Percentiles rank a stretch among this genome's conserved stretches.
Evolutionary conservation across 2,797 vertebrate species (phyloP).

Genomic region (Lindbergichthys nudifrons): DNA sequence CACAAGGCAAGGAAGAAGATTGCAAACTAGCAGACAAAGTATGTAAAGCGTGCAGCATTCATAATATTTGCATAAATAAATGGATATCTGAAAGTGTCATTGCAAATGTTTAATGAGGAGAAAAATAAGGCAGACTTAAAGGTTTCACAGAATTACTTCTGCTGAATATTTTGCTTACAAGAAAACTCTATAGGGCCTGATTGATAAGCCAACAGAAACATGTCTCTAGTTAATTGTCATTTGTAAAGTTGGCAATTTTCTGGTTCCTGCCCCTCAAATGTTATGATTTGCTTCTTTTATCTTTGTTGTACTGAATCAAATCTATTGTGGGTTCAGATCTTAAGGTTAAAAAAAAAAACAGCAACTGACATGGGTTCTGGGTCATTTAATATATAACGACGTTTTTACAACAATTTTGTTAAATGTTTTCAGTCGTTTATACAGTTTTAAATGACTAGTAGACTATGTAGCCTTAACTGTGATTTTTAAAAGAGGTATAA

Average conservation of each 20-base stretch:
- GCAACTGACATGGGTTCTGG: neutral
- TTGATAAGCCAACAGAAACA: no score
- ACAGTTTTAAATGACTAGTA: neutral
- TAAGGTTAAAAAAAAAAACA: neutral
- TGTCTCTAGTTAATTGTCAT: neutral
- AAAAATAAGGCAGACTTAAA: neutral
- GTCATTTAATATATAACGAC: neutral
- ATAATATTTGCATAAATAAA: neutral
- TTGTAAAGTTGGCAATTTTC: neutral
- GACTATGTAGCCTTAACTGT: neutral
- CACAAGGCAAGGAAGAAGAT: neutral
- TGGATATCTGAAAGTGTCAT: neutral
- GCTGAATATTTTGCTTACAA: neutral
- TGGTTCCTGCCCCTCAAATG: neutral
- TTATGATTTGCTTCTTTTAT: neutral
- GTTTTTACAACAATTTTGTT: neutral
- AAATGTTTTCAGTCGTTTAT: neutral
- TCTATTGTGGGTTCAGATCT: neutral
- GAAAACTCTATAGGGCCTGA: neutral
- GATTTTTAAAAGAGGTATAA: neutral
- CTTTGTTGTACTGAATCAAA: neutral
- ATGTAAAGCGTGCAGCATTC: neutral
- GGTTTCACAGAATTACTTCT: neutral
- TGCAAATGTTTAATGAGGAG: neutral
- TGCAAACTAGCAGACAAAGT: neutral